phyloP scores from a whole-genome alignment of 2,888 invertebrate species.

The Parapristionchus giblindavisi region DNA sequence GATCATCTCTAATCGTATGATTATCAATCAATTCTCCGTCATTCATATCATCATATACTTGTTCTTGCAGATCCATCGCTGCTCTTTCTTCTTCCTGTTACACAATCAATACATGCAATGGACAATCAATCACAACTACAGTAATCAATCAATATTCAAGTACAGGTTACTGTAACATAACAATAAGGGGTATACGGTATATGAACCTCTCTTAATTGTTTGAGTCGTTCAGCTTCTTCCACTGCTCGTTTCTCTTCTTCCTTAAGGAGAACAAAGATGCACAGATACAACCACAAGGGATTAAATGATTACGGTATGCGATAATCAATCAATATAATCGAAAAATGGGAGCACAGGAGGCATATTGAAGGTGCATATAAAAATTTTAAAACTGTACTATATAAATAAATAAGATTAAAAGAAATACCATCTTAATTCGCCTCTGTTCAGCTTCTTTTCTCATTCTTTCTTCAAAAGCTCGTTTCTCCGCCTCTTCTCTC shows the following conservation, averaged over 20 bases:
- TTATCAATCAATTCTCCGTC: background rate
- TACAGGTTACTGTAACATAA: constrained; percentile 1
- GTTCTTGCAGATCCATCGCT: background rate
- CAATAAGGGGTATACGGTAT: background rate
- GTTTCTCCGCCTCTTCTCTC: constrained; percentile 26
- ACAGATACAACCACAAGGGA: constrained; percentile 4
- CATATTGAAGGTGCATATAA: no score
- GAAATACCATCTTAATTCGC: background rate
- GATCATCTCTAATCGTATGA: no score
- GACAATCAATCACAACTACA: background rate
- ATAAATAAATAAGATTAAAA: background rate
- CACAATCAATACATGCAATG: background rate
- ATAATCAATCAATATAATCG: no score
- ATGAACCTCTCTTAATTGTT: constrained; percentile 24
- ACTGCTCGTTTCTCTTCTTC: constrained; percentile 8
- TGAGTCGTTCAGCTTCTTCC: background rate
- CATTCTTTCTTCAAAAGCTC: background rate
- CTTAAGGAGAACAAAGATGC: constrained; percentile 10
- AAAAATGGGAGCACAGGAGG: no score
- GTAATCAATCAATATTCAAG: background rate
- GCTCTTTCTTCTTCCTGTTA: constrained; percentile 30
- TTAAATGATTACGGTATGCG: no score
- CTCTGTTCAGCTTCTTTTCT: background rate
- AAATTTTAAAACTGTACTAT: no score
- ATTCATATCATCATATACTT: background rate